Percentiles rank a stretch among this genome's conserved stretches.
These are phyloP conservation scores for Sapayoa aenigma DNA, from an alignment of 2,113 vertebrate genomes.

Conservation along the genomic window DNA sequence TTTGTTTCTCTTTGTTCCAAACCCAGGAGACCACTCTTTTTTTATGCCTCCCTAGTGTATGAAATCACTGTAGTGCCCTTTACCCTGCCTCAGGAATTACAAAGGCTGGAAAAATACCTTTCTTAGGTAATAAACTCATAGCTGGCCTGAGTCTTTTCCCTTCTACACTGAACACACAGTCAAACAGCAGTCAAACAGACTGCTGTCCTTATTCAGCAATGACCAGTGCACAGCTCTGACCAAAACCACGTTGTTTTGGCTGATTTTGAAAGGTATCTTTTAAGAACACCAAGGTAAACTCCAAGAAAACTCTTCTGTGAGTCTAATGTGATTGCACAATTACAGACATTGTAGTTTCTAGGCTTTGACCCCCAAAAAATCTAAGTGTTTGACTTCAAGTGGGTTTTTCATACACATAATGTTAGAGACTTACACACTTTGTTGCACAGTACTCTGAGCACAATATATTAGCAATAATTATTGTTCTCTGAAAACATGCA, in stretches of 20 bases:
- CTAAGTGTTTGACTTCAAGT: background rate
- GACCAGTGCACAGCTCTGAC: background rate
- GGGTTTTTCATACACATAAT: background rate
- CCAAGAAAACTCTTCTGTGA: background rate
- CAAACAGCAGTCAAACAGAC: background rate
- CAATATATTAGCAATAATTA: background rate
- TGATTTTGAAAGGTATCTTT: background rate
- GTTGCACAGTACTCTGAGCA: background rate
- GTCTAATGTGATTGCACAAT: background rate
- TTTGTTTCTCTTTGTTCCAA: slow-evolving; percentile 23
- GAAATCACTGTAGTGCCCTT: background rate
- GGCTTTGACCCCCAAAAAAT: slow-evolving; percentile 5
- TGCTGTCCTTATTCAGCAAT: background rate
- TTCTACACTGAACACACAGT: background rate
- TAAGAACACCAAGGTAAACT: background rate
- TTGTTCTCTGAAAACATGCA: background rate
- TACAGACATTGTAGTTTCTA: background rate
- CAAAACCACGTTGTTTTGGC: background rate
- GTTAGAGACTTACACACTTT: background rate
- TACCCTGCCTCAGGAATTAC: background rate
- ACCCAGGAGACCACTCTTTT: background rate
- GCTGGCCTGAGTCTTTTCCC: background rate
- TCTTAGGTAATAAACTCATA: background rate
- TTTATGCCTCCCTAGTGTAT: background rate
- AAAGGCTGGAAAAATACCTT: slow-evolving; percentile 15